Conservation (phyloP, 2,888 invertebrate species). For the Thecocarcelia acutangulata region DNA sequence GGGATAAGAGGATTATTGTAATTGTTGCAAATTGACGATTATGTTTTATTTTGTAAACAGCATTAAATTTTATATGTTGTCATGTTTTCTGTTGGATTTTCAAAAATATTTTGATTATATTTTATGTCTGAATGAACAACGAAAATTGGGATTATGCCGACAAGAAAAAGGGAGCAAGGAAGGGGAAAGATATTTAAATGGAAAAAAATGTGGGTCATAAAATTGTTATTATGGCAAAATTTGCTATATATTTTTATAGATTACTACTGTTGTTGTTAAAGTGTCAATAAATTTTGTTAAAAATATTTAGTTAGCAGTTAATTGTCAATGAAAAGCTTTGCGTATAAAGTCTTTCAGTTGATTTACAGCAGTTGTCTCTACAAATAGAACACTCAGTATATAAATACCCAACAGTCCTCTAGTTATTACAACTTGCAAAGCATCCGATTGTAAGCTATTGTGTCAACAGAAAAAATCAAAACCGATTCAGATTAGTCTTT, state of each 20-base stretch:
- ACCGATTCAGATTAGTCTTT: too few relatives aligned
- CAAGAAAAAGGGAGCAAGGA: slow-evolving; percentile 6
- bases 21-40: slow-evolving; percentile 69
- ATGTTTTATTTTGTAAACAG: slow-evolving; percentile 56
- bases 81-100: slow-evolving; percentile 43
- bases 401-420: too few relatives aligned
- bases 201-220: slow-evolving; percentile 1
- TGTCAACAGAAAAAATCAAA: too few relatives aligned
- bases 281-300: too few relatives aligned
- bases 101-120: slow-evolving; percentile 61
- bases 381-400: too few relatives aligned
- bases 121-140: slow-evolving; percentile 46
- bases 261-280: too few relatives aligned
- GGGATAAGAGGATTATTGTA: slow-evolving; percentile 69
- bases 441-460: too few relatives aligned
- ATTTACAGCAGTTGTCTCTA: too few relatives aligned
- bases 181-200: not conserved
- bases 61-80: slow-evolving; percentile 43
- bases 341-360: too few relatives aligned
- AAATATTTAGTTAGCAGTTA: too few relatives aligned
- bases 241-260: not conserved
- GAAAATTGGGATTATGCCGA: slow-evolving; percentile 56
- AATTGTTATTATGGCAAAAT: not conserved
- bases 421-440: too few relatives aligned
- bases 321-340: too few relatives aligned